Percentiles rank a stretch among this genome's conserved stretches.
These are phyloP conservation scores for Tortrix viridana DNA, from an alignment of 2,888 invertebrate genomes.

Conservation along the genomic window DNA sequence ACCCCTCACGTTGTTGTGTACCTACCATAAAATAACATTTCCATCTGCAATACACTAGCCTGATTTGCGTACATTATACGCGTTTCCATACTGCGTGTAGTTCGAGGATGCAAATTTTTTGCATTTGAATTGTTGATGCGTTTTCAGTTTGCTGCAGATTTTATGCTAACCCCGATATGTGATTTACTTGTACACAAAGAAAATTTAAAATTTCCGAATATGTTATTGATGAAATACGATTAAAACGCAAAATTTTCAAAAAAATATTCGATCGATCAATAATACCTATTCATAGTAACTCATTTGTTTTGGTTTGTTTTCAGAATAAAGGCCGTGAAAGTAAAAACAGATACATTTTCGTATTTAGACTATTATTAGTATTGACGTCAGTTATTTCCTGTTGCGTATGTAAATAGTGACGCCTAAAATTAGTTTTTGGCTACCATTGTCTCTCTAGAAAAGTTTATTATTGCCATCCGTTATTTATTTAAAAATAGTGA, in stretches of 20 bases:
- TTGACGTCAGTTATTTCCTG: too few relatives aligned
- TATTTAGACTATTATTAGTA: too few relatives aligned
- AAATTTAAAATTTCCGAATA: conserved; percentile 7
- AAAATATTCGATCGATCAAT: too few relatives aligned
- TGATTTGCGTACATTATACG: conserved; percentile 36
- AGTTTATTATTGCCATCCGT: conserved; percentile 20
- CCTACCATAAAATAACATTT: neutral
- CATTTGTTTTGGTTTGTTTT: too few relatives aligned
- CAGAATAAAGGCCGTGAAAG: too few relatives aligned
- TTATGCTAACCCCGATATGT: conserved; percentile 1
- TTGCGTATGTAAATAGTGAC: neutral
- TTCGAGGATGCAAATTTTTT: conserved; percentile 30
- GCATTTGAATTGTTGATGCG: conserved; percentile 35
- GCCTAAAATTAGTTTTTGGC: conserved; percentile 34
- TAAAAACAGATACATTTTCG: too few relatives aligned
- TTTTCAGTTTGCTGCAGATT: conserved; percentile 24
- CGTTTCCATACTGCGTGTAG: conserved; percentile 28
- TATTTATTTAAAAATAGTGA: neutral
- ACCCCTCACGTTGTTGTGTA: too few relatives aligned
- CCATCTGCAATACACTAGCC: neutral
- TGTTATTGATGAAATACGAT: neutral
- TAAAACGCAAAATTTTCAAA: too few relatives aligned
- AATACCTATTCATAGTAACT: too few relatives aligned
- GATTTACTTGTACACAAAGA: neutral
- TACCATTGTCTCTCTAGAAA: conserved; percentile 8